Evolutionary conservation across 2,797 vertebrate species (phyloP).

Genomic region (Falco columbarius): DNA sequence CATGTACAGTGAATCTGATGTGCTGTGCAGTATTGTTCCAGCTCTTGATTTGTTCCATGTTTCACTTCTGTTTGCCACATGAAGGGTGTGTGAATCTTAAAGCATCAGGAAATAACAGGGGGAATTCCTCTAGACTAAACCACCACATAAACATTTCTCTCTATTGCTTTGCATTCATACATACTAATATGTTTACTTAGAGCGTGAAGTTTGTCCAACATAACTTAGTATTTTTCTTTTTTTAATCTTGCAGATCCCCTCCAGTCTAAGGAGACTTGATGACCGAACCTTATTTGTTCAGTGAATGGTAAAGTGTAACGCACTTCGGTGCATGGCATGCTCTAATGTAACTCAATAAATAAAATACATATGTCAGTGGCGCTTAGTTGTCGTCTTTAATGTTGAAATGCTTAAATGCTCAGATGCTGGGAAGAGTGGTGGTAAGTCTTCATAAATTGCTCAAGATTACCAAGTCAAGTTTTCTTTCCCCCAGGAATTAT

Average conservation of each 20-base stretch:
- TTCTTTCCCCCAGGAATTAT: neutral
- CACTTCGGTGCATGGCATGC: neutral
- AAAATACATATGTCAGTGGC: neutral
- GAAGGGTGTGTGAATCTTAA: constrained; percentile 47
- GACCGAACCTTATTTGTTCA: neutral
- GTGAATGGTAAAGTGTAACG: neutral
- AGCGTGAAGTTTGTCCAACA: neutral
- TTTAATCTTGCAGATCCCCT: constrained; percentile 58
- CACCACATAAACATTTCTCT: constrained; percentile 33
- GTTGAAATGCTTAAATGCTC: neutral
- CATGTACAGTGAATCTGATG: neutral
- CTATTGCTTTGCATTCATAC: constrained; percentile 21
- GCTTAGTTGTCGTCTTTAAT: neutral
- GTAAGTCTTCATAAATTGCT: neutral
- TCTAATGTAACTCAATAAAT: constrained; percentile 38
- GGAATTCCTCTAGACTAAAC: constrained; percentile 62
- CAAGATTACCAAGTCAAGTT: neutral
- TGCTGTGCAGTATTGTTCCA: constrained; percentile 38
- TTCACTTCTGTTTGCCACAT: constrained; percentile 64
- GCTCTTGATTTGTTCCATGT: constrained; percentile 67
- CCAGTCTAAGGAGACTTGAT: neutral
- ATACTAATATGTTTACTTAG: neutral
- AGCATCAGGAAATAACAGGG: constrained; percentile 49
- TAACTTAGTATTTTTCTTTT: neutral
- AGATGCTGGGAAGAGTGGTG: neutral